phyloP scores from a whole-genome alignment of 1,140 invertebrate species.

The Adoxophyes honmai region DNA sequence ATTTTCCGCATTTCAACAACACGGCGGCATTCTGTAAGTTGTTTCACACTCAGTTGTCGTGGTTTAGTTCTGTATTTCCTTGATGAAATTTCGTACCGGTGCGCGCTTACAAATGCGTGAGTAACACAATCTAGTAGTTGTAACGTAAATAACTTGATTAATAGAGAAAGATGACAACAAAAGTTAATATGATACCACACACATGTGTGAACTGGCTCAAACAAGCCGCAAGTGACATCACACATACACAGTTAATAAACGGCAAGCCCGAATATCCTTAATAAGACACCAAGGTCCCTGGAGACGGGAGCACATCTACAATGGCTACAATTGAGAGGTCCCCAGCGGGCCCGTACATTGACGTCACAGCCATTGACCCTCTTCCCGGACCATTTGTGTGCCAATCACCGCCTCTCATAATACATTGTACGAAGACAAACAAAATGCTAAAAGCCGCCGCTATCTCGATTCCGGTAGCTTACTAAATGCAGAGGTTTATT shows the following conservation, averaged over 20 bases:
- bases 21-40: background rate
- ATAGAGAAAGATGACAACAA: too few relatives aligned
- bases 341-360: conserved; percentile 13
- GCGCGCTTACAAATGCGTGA: background rate
- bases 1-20: background rate
- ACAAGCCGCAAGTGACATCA: conserved; percentile 7
- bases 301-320: conserved; percentile 20
- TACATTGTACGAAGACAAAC: background rate
- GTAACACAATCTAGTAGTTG: background rate
- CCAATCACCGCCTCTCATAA: conserved; percentile 23
- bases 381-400: conserved; percentile 26
- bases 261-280: conserved; percentile 22
- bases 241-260: conserved; percentile 34
- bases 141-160: too few relatives aligned
- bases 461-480: too few relatives aligned
- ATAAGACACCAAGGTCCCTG: conserved; percentile 34
- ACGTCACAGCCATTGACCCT: conserved; percentile 43
- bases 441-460: background rate
- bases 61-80: background rate
- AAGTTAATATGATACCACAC: too few relatives aligned
- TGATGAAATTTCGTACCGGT: background rate
- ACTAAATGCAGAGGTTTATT: too few relatives aligned
- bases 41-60: background rate
- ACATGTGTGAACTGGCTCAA: too few relatives aligned
- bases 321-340: conserved; percentile 17